Conservation (phyloP, 2,888 invertebrate species). For the Malthinus seriepunctatus region DNA sequence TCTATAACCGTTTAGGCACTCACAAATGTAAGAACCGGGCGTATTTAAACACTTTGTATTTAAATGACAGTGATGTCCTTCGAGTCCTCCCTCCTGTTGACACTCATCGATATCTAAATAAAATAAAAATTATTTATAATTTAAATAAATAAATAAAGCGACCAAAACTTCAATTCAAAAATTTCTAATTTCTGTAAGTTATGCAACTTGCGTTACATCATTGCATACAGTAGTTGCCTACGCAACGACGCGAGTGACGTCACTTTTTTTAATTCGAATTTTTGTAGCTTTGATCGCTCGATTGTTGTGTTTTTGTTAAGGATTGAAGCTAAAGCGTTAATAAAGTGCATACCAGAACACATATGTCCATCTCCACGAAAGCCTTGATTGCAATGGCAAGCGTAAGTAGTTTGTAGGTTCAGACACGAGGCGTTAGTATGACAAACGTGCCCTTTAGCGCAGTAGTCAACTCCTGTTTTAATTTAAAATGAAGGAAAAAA, state of each 20-base stretch:
- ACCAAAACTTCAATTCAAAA: too few species aligned
- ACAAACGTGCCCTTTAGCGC: constrained; percentile 85
- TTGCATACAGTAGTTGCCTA: too few species aligned
- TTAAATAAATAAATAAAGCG: too few species aligned
- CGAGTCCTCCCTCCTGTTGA: constrained; percentile 72
- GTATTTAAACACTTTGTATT: constrained; percentile 85
- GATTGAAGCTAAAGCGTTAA: too few species aligned
- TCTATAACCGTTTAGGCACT: constrained; percentile 79
- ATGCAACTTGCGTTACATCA: too few species aligned
- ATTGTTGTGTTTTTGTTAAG: too few species aligned
- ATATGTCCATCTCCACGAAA: constrained; percentile 84
- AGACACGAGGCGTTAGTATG: constrained; percentile 90
- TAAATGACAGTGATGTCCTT: constrained; percentile 83
- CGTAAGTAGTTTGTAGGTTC: constrained; percentile 88
- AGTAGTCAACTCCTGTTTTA: constrained; percentile 80
- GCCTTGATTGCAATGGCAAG: constrained; percentile 89
- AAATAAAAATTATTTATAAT: not conserved
- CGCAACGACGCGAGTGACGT: too few species aligned
- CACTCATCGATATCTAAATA: constrained; percentile 83
- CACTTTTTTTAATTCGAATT: too few species aligned
- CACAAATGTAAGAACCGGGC: constrained; percentile 80
- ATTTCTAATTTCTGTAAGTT: too few species aligned
- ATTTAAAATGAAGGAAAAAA: constrained; percentile 11
- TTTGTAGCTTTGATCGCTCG: too few species aligned
- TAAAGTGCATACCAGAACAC: constrained; percentile 66